Conservation (phyloP, 2,113 vertebrate genomes). For the Coryphaenoides rupestris region DNA sequence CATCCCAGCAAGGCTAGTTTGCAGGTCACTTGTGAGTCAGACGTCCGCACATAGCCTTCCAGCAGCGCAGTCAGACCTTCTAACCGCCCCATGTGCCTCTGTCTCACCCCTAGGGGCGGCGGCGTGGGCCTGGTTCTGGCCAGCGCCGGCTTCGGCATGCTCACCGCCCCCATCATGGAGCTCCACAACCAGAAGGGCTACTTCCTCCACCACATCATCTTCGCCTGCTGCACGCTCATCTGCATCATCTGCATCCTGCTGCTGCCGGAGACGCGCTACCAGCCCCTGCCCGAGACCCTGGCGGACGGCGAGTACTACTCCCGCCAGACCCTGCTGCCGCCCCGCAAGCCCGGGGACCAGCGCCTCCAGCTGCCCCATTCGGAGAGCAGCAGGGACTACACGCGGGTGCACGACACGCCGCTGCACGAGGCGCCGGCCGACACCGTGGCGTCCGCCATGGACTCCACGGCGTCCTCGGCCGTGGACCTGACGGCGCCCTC, state of each 20-base stretch:
- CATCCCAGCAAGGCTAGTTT: too few relatives aligned
- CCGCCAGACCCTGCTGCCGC: slow-evolving; percentile 82
- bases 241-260: slow-evolving; percentile 98
- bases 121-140: slow-evolving; percentile 92
- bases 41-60: too few relatives aligned
- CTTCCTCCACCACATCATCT: slow-evolving; percentile 98
- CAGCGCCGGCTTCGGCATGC: slow-evolving; percentile 92
- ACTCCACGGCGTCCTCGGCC: slow-evolving; percentile 68
- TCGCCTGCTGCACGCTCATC: slow-evolving; percentile 97
- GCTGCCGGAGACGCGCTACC: slow-evolving; percentile 88
- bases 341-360: slow-evolving; percentile 83
- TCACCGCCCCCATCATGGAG: slow-evolving; percentile 96
- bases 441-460: slow-evolving; percentile 62
- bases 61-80: too few relatives aligned
- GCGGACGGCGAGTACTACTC: slow-evolving; percentile 86
- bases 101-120: slow-evolving; percentile 81
- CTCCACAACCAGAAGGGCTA: slow-evolving; percentile 98
- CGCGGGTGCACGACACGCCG: slow-evolving; percentile 77
- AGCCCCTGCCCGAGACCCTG: slow-evolving; percentile 89
- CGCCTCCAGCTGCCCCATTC: slow-evolving; percentile 80
- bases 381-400: slow-evolving; percentile 85
- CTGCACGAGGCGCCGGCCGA: slow-evolving; percentile 60
- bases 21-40: too few relatives aligned
- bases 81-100: slow-evolving; percentile 12
- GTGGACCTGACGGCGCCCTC: slow-evolving; percentile 45